phyloP scores from a whole-genome alignment of 2,113 vertebrate species.

The Rhombomys opimus region DNA sequence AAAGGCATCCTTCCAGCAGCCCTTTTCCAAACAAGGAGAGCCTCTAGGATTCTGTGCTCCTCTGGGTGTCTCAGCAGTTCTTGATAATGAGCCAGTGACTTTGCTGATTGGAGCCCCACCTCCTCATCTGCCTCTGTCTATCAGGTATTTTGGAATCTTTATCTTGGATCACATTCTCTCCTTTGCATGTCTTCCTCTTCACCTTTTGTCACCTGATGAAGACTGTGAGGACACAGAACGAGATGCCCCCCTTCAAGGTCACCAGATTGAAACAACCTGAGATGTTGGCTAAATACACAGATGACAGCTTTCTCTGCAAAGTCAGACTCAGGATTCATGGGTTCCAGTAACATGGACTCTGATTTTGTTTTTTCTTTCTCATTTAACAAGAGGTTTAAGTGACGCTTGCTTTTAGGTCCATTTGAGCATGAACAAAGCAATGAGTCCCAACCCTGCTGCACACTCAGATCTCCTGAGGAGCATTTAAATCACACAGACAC shows the following conservation, averaged over 20 bases:
- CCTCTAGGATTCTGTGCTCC: conserved; percentile 28
- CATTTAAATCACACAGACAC: background rate
- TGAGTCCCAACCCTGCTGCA: background rate
- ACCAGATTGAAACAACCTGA: background rate
- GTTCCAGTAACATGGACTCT: background rate
- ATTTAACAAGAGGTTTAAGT: background rate
- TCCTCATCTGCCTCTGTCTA: background rate
- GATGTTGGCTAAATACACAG: background rate
- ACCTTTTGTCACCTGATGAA: background rate
- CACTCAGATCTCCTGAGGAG: background rate
- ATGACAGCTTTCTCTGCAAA: background rate
- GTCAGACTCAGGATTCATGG: background rate
- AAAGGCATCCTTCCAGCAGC: conserved; percentile 14
- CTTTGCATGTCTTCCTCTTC: background rate
- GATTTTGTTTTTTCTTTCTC: background rate
- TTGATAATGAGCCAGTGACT: conserved; percentile 5
- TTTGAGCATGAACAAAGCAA: background rate
- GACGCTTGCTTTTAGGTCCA: background rate
- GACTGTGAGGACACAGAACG: background rate
- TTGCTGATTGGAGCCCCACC: background rate
- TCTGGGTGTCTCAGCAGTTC: background rate
- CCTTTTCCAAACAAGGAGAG: conserved; percentile 45
- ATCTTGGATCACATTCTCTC: background rate
- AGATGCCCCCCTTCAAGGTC: background rate
- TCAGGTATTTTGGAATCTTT: background rate